phyloP scores from a whole-genome alignment of 2,797 vertebrate species.

The Pseudotriccus pelzelni region DNA sequence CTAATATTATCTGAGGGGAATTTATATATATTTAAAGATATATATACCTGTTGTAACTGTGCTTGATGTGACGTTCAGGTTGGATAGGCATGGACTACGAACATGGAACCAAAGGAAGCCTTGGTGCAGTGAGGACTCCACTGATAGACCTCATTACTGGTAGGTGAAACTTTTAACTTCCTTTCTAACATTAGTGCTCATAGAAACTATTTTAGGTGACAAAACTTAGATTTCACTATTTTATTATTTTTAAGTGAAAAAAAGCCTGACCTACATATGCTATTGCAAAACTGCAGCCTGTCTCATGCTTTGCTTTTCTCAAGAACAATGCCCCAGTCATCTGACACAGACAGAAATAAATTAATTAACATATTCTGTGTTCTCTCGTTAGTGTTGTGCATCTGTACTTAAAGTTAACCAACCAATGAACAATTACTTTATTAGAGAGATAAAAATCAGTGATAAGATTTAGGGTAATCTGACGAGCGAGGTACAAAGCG shows the following conservation, averaged over 20 bases:
- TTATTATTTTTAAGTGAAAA: neutral
- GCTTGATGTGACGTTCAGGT: neutral
- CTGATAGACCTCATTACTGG: neutral
- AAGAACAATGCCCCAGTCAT: neutral
- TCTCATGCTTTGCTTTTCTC: neutral
- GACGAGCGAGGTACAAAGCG: neutral
- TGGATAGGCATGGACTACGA: neutral
- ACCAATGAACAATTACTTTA: neutral
- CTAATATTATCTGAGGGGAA: neutral
- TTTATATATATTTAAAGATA: neutral
- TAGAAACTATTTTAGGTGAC: neutral
- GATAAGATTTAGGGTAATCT: neutral
- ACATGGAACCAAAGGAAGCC: neutral
- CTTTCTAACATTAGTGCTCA: neutral
- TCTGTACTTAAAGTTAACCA: neutral
- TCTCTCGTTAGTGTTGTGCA: neutral
- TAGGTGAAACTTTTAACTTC: neutral
- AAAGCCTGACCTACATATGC: neutral
- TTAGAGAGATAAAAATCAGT: neutral
- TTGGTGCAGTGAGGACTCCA: neutral
- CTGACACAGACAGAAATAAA: neutral
- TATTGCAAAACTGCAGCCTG: neutral
- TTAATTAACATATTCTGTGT: neutral
- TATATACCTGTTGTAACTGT: neutral
- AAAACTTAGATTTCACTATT: neutral